These are phyloP conservation scores for Actenoides lindsayi DNA, from an alignment of 2,113 vertebrate species.

Conservation along the genomic window DNA sequence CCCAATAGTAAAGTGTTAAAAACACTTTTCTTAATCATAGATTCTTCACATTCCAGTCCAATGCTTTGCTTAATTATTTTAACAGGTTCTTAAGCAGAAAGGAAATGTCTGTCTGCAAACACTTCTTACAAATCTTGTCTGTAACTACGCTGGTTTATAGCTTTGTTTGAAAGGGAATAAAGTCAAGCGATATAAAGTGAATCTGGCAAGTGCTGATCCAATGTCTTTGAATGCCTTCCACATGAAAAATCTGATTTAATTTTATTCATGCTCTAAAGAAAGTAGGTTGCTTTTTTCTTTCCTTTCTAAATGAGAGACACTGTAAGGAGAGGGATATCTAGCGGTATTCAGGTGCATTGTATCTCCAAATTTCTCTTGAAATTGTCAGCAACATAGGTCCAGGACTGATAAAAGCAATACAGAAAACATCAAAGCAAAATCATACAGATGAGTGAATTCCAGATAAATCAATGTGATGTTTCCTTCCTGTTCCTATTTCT, in stretches of 20 bases:
- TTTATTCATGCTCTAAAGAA: background rate
- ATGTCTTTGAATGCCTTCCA: background rate
- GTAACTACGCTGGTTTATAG: background rate
- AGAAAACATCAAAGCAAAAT: background rate
- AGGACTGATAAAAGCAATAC: background rate
- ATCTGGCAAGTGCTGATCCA: background rate
- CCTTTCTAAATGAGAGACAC: background rate
- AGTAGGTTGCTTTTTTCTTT: background rate
- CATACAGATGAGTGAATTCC: background rate
- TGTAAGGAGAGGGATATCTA: background rate
- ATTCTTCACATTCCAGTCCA: background rate
- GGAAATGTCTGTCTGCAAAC: background rate
- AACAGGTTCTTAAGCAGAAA: background rate
- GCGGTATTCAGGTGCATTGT: background rate
- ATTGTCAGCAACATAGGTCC: background rate
- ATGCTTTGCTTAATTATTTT: background rate
- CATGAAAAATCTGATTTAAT: background rate
- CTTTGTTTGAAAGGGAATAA: background rate
- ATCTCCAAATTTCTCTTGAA: background rate
- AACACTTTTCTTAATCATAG: background rate
- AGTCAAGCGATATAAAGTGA: conserved; percentile 8
- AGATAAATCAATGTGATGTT: background rate
- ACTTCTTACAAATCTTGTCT: background rate
- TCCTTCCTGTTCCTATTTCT: background rate
- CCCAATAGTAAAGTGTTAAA: background rate